Conservation (phyloP, 2,888 invertebrate species). For the Erannis defoliaria region DNA sequence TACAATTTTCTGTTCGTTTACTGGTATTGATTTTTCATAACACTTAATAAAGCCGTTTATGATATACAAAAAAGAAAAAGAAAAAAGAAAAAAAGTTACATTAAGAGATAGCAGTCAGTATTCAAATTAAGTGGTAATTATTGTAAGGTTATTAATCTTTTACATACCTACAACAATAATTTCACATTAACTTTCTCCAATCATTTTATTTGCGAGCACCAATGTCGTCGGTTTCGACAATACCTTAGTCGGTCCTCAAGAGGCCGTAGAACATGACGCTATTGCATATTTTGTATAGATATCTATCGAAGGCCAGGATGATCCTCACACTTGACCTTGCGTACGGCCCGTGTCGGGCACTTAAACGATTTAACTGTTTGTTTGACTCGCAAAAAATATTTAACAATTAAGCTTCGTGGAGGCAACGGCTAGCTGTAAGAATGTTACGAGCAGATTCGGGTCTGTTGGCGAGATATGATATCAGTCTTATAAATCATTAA, state of each 20-base stretch:
- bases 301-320: slow-evolving; percentile 47
- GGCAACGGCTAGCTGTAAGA: slow-evolving; percentile 2
- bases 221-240: slow-evolving; percentile 46
- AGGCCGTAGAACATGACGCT: slow-evolving; percentile 18
- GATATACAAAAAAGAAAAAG: too few relatives aligned
- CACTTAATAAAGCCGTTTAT: too few relatives aligned
- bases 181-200: slow-evolving; percentile 77
- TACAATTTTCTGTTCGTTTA: too few relatives aligned
- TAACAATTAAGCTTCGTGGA: slow-evolving; percentile 13
- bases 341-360: slow-evolving; percentile 41
- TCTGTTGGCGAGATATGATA: slow-evolving; percentile 5
- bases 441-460: slow-evolving; percentile 13
- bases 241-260: slow-evolving; percentile 16
- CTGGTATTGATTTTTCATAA: too few relatives aligned
- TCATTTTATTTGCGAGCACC: slow-evolving; percentile 61
- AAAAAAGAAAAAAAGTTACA: too few relatives aligned
- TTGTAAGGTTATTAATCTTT: slow-evolving; percentile 47
- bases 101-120: not conserved
- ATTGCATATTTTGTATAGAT: not conserved
- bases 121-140: slow-evolving; percentile 38
- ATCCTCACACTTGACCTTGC: slow-evolving; percentile 52
- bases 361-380: slow-evolving; percentile 52
- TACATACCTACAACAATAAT: slow-evolving; percentile 58
- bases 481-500: not conserved
- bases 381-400: slow-evolving; percentile 47